These are phyloP conservation scores for Porites cylindrica DNA, from an alignment of 92 coral and sea anemone species.

Conservation along the genomic window DNA sequence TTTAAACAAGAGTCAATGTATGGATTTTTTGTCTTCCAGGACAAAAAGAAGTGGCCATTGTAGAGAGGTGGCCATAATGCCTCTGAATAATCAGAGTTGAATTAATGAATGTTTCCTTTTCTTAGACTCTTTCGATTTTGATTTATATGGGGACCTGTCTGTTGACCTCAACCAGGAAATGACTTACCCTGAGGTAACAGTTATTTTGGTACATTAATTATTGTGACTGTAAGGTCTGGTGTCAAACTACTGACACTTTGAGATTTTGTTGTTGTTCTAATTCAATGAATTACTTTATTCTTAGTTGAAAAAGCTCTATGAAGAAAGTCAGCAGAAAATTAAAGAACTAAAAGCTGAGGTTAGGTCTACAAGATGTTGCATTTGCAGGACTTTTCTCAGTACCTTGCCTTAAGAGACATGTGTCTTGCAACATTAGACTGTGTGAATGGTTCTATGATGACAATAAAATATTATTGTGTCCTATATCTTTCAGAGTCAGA, in stretches of 20 bases:
- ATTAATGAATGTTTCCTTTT: not conserved
- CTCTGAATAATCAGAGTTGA: not conserved
- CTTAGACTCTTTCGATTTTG: constrained; percentile 52
- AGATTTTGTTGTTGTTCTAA: not conserved
- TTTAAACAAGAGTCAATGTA: no score
- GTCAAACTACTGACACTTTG: not conserved
- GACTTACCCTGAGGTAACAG: constrained; percentile 86
- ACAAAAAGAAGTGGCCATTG: no score
- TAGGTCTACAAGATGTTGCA: not conserved
- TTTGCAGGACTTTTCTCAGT: no score
- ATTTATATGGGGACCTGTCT: constrained; percentile 91
- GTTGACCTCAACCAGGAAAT: constrained; percentile 85
- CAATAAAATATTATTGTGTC: not conserved
- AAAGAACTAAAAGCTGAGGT: constrained; percentile 85
- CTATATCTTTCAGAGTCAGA: constrained; percentile 67
- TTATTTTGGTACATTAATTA: no score
- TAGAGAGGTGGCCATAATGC: no score
- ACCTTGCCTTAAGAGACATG: no score
- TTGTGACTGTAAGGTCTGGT: not conserved
- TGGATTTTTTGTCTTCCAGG: no score
- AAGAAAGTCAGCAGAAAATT: constrained; percentile 72
- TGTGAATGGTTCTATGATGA: no score
- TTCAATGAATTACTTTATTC: constrained; percentile 8
- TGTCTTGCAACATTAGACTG: no score
- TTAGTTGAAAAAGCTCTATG: constrained; percentile 88